Evolutionary conservation across 2,797 vertebrate species (phyloP), one percentile per base, ranked within the genome.

Genomic region (Acrossocheilus wenchowensis): DNA sequence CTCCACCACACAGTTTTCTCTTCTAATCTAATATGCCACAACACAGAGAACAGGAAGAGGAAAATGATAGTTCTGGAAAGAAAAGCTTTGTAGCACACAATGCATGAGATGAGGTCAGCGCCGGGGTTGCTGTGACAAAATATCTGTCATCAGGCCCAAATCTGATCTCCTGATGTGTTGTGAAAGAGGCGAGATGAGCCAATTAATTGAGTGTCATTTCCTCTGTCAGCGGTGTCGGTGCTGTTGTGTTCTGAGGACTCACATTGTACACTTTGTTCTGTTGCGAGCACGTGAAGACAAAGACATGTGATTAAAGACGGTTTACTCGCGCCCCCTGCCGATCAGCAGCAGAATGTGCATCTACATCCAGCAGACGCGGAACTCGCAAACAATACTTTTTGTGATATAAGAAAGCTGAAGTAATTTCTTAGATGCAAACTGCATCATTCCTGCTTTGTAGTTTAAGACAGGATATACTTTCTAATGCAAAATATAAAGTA

Each of bases 271-370:
- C 80, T 66, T 57, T 86, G 71, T 66, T 71, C 74, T 39, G 86
- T 8, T 21, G 41, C 78, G 91, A 90, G 83, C 88, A 89, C 81
- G 9, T 88, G 66, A 90, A 91, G 91, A 93, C 90, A 94, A 89
- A 62, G 43, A 36, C 60, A 7, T 15, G 48, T 2, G 41, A 50
- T 57, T 69, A 89, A 87, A 77, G 1, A 77, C 88, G 39, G 71
- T 71, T 30, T 34, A 78, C 72, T 80, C 72, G 81, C 39, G 91
- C 73, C 91, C 48, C 89, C 94, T 93, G 85, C 86, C 94, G 95
- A 90, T 78, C 2, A 50, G 43, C 19, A 0, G 26, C 21, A 85
- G 19, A 50, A 39, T 4, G 43, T 19, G n/a, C 84, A 75, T 5
- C 54, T 41, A 43, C 26, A 74, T 11, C 5, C 14, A 52, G 72